Evolutionary conservation across 53 echinoderm and acorn worm species (phyloP).

Genomic region (Luidia sarsii): DNA sequence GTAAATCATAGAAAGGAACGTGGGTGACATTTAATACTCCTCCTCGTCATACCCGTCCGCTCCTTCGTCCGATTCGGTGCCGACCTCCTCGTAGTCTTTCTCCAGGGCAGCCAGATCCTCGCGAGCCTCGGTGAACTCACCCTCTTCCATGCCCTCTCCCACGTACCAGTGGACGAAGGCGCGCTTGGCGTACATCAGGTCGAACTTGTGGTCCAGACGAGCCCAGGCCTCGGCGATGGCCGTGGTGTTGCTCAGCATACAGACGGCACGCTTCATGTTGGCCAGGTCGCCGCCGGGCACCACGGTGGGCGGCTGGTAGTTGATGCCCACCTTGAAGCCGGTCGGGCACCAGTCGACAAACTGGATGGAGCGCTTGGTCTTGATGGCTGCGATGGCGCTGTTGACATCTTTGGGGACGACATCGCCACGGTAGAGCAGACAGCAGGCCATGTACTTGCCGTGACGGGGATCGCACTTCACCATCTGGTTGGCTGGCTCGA

Average conservation of each 20-base stretch:
- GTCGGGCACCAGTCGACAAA: conserved; percentile 99
- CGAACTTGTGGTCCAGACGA: conserved; percentile 96
- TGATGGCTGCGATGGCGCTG: conserved; percentile 86
- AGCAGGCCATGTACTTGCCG: conserved; percentile 99
- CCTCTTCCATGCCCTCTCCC: conserved; percentile 88
- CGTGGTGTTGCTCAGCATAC: conserved; percentile 98
- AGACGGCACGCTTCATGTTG: conserved; percentile 90
- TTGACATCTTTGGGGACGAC: conserved; percentile 97
- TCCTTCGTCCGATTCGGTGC: conserved; percentile 20
- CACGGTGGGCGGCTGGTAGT: conserved; percentile 96
- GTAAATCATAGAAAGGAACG: too few relatives aligned
- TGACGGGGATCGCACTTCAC: conserved; percentile 98
- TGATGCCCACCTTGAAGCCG: conserved; percentile 98
- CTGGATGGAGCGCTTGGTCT: conserved; percentile 88
- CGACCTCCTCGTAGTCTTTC: conserved; percentile 77
- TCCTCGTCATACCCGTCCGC: neutral
- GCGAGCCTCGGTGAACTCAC: conserved; percentile 72
- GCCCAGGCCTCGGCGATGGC: conserved; percentile 99
- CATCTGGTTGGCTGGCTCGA: conserved; percentile 92
- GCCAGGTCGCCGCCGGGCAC: conserved; percentile 80
- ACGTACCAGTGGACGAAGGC: conserved; percentile 92
- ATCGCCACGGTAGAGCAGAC: conserved; percentile 95
- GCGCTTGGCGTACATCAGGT: conserved; percentile 93
- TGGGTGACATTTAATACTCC: conserved; percentile 21
- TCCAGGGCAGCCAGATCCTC: conserved; percentile 84